These are phyloP conservation scores for Argyrosomus japonicus DNA, from an alignment of 2,113 vertebrate genomes.

Conservation along the genomic window DNA sequence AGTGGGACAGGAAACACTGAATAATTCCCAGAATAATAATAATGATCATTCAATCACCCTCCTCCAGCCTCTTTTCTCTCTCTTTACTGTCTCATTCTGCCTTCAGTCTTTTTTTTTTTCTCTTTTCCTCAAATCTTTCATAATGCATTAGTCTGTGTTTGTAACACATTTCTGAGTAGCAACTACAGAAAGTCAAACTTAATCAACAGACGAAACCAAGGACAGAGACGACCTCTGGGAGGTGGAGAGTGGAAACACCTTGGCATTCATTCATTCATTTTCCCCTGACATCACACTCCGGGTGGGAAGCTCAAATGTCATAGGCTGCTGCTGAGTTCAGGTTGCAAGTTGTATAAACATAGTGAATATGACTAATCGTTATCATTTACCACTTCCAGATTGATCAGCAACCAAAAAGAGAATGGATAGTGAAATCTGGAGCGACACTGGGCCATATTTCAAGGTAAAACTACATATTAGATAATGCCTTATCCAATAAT, in stretches of 20 bases:
- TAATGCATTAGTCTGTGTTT: not conserved
- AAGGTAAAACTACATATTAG: no score
- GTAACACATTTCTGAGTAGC: not conserved
- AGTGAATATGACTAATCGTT: no score
- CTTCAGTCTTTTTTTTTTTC: not conserved
- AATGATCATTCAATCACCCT: not conserved
- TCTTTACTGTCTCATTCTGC: not conserved
- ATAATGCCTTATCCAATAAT: no score
- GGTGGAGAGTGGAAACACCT: not conserved
- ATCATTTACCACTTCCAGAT: no score
- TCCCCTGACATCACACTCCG: no score
- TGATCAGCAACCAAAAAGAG: no score
- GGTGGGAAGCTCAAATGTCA: no score
- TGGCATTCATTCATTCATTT: not conserved
- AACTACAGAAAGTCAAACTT: not conserved
- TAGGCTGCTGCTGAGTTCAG: no score
- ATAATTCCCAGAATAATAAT: slow-evolving; percentile 10
- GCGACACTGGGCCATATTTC: no score
- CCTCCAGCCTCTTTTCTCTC: not conserved
- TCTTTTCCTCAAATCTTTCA: not conserved
- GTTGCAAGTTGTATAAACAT: no score
- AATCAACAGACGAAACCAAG: not conserved
- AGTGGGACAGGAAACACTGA: slow-evolving; percentile 33
- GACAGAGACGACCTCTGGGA: not conserved
- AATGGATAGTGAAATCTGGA: no score